Base-by-base conservation (phyloP, 2,113 vertebrate genomes). In the Psophia crepitans region DNA sequence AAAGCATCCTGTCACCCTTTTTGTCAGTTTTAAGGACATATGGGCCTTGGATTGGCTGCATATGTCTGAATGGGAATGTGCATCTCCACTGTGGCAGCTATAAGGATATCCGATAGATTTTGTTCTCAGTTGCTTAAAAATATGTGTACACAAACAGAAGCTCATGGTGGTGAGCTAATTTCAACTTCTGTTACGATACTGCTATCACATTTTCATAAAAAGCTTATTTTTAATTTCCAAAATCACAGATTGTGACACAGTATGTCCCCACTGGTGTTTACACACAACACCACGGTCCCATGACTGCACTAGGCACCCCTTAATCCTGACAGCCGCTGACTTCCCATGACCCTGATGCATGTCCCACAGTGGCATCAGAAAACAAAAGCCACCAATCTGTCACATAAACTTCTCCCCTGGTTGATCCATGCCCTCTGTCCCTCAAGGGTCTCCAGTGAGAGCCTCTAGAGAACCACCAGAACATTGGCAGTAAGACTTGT, bases 71-170 rank as follows among this genome's bases (percentile, higher is more conserved):
- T n/a, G 27, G 64, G 51, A 80, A 74, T 17, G 27, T 70, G 82
- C n/a, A 33, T 84, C 71, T 63, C 33, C 60, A 35, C 33, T 46
- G 54, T 46, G 64, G 64, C 85, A 94, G 63, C 88, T 80, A 41
- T 35, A 88, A 88, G 44, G 75, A 70, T 84, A 93, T 54, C 54
- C 0, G 10, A 68, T 71, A 58, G 54, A 90, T 90, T 95, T 84
- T 66, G 14, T 86, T 95, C 87, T 85, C 92, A 80, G 63, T 43
- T 94, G 37, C 44, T 88, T 83, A 49, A 66, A 96, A 93, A 76
- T n/a, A n/a, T 8, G 21, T 83, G 33, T 87, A 87, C 76, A 90
- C 56, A 92, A 81, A 91, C 64, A 87, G 76, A 96, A 95, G 68
- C 30, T 86, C 30, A 69, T 18, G 1, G 3, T 39, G 32, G 44